Conservation (phyloP, 1,140 invertebrate species). For the Gerris buenoi region DNA sequence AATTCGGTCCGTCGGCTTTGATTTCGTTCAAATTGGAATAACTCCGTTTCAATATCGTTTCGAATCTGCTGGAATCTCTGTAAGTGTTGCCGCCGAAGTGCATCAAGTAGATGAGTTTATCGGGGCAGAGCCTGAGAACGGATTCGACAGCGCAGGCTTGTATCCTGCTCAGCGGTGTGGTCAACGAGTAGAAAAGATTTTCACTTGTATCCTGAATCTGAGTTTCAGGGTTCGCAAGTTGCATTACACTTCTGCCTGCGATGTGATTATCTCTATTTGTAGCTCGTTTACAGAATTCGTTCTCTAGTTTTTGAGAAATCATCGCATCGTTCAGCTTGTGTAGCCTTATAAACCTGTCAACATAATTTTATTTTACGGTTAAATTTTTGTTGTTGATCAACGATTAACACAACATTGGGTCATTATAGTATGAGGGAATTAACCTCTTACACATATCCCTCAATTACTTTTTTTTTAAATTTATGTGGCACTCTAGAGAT, state of each 20-base stretch:
- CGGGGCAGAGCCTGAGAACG: constrained; percentile 3
- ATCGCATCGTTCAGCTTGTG: too few species aligned
- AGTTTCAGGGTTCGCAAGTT: neutral
- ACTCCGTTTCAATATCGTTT: neutral
- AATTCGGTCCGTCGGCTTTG: neutral
- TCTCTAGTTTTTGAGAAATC: constrained; percentile 1
- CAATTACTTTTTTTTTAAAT: too few species aligned
- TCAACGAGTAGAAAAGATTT: constrained; percentile 6
- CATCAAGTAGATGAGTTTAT: neutral
- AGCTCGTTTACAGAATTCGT: constrained; percentile 5
- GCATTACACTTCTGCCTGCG: neutral
- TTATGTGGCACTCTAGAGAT: too few species aligned
- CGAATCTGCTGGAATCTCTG: neutral
- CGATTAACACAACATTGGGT: too few species aligned
- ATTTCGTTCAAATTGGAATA: constrained; percentile 8
- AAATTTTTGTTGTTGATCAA: too few species aligned
- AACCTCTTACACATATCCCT: too few species aligned
- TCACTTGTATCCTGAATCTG: neutral
- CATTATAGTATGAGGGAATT: too few species aligned
- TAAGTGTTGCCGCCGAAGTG: neutral
- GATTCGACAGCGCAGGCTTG: constrained; percentile 8
- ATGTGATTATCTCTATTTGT: neutral
- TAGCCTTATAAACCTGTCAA: too few species aligned
- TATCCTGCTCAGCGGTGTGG: neutral
- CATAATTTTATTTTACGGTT: too few species aligned